Percentiles rank a stretch among this genome's conserved stretches.
These are phyloP conservation scores for Danionella cerebrum DNA, from an alignment of 2,113 vertebrate genomes.

Conservation along the genomic window DNA sequence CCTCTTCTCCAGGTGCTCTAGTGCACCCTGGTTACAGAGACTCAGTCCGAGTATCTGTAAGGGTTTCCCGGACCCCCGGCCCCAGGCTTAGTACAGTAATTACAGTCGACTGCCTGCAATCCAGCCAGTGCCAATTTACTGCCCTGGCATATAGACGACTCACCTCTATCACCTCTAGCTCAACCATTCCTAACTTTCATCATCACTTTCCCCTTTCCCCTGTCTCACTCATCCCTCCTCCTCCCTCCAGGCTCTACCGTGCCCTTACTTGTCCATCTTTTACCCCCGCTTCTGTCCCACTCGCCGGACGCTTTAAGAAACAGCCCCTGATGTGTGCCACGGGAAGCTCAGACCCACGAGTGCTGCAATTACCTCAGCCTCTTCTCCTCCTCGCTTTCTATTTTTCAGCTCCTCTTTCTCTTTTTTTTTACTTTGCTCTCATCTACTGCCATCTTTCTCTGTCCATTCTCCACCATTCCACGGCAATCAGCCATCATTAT, in stretches of 20 bases:
- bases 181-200: background rate
- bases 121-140: constrained; percentile 33
- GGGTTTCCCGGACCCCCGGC: constrained; percentile 8
- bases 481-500: constrained; percentile 73
- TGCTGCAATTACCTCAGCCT: constrained; percentile 66
- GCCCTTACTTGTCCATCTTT: constrained; percentile 35
- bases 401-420: background rate
- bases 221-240: background rate
- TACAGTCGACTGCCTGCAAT: constrained; percentile 25
- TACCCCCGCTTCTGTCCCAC: constrained; percentile 4
- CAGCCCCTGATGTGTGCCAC: constrained; percentile 64
- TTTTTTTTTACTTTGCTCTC: constrained; percentile 18
- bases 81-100: constrained; percentile 27
- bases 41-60: background rate
- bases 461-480: constrained; percentile 49
- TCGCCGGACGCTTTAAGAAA: constrained; percentile 41
- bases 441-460: constrained; percentile 21
- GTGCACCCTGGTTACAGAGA: constrained; percentile 39
- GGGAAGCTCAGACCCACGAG: constrained; percentile 63
- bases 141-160: constrained; percentile 25
- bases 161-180: background rate
- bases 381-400: constrained; percentile 11
- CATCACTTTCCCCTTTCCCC: background rate
- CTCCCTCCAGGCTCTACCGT: constrained; percentile 36
- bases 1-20: background rate